Conservation (phyloP, 2,797 vertebrate genomes). For the Petrocephalus sullivani region DNA sequence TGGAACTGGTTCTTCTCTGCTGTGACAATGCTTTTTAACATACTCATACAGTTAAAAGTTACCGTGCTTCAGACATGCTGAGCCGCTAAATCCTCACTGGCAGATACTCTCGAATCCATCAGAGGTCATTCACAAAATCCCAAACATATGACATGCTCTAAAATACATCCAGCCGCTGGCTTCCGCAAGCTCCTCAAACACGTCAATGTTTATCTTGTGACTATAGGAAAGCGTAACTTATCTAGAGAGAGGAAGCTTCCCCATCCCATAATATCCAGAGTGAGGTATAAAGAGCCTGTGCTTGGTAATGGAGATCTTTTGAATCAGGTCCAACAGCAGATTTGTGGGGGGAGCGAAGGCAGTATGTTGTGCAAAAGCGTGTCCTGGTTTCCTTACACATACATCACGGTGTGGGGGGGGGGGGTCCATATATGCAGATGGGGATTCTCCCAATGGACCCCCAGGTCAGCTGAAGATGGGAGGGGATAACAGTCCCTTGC, state of each 20-base stretch:
- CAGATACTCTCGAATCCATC: background rate
- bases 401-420: background rate
- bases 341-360: background rate
- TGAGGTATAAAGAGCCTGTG: background rate
- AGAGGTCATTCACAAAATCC: constrained; percentile 8
- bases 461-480: background rate
- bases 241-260: background rate
- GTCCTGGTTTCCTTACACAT: background rate
- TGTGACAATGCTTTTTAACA: constrained; percentile 4
- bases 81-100: background rate
- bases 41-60: background rate
- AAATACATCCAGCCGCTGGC: background rate
- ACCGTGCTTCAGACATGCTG: background rate
- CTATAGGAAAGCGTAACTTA: background rate
- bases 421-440: background rate
- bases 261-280: background rate
- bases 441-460: background rate
- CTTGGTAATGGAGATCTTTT: background rate
- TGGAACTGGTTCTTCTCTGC: background rate
- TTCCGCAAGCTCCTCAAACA: too few species aligned
- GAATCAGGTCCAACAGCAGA: background rate
- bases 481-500: background rate
- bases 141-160: background rate
- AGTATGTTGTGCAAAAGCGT: background rate
- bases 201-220: background rate